Evolutionary conservation across 1,140 invertebrate species (phyloP).

Genomic region (Nasonia giraulti): DNA sequence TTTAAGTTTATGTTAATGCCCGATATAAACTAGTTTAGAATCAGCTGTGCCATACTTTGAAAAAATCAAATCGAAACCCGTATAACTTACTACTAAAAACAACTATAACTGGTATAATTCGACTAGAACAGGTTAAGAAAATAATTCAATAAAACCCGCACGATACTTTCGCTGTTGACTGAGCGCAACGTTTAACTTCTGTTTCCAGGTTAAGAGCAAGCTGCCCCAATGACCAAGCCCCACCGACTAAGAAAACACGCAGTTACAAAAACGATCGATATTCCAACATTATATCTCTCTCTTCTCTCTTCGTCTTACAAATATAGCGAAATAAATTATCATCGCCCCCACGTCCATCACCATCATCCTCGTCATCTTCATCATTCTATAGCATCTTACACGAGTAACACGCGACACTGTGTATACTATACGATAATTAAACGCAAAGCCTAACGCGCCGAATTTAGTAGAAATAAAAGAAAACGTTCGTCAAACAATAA

Average conservation of each 20-base stretch:
- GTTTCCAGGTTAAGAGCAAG: slow-evolving; percentile 29
- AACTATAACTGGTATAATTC: too few species aligned
- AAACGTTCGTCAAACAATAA: slow-evolving; percentile 7
- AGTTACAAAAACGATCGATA: neutral
- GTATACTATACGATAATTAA: slow-evolving; percentile 2
- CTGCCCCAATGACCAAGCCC: neutral
- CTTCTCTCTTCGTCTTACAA: too few species aligned
- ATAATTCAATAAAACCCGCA: too few species aligned
- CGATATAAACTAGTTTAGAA: too few species aligned
- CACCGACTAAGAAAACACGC: neutral
- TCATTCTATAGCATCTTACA: neutral
- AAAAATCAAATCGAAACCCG: too few species aligned
- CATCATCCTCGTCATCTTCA: neutral
- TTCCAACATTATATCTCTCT: neutral
- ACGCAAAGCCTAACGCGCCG: neutral
- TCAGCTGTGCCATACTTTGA: too few species aligned
- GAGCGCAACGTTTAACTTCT: neutral
- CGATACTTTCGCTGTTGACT: too few species aligned
- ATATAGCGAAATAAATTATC: neutral
- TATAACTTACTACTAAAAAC: too few species aligned
- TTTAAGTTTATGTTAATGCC: too few species aligned
- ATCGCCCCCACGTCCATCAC: neutral
- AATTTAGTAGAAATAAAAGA: slow-evolving; percentile 19
- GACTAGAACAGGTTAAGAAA: too few species aligned
- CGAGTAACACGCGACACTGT: neutral